These are phyloP conservation scores for Himalopsyche tibetana DNA, from an alignment of 2,888 invertebrate species.

Conservation along the genomic window DNA sequence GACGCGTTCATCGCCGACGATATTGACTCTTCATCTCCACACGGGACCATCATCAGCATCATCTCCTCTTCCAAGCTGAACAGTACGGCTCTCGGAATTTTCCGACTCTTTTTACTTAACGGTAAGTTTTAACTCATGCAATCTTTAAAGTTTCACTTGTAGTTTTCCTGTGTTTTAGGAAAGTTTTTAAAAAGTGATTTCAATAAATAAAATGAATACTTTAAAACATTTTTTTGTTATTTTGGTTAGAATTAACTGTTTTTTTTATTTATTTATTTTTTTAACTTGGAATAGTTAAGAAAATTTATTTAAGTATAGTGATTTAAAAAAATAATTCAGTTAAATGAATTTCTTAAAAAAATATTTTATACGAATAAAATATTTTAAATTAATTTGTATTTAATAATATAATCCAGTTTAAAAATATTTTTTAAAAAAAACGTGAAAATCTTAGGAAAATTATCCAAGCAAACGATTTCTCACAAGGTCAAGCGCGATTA, in stretches of 20 bases:
- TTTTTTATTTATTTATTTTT: background rate
- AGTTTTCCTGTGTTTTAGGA: slow-evolving; percentile 31
- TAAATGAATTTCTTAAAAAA: background rate
- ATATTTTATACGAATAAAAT: background rate
- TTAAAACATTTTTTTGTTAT: background rate
- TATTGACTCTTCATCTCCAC: slow-evolving; percentile 25
- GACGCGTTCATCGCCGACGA: slow-evolving; percentile 53
- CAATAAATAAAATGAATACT: background rate
- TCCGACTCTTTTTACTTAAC: slow-evolving; percentile 62
- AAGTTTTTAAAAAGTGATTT: slow-evolving; percentile 18
- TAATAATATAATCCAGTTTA: background rate
- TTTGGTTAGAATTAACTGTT: background rate
- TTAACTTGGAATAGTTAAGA: background rate
- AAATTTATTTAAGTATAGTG: background rate
- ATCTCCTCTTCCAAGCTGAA: background rate
- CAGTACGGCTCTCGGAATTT: slow-evolving; percentile 53
- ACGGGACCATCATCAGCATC: slow-evolving; percentile 36
- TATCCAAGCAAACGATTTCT: background rate
- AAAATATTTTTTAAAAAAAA: background rate
- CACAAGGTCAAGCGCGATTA: background rate
- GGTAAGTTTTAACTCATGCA: slow-evolving; percentile 55
- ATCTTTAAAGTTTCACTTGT: background rate
- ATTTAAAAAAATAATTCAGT: background rate
- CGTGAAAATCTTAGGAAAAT: background rate
- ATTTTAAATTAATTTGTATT: background rate